These are phyloP conservation scores for Automeris io DNA, from an alignment of 2,888 invertebrate species.

Conservation along the genomic window DNA sequence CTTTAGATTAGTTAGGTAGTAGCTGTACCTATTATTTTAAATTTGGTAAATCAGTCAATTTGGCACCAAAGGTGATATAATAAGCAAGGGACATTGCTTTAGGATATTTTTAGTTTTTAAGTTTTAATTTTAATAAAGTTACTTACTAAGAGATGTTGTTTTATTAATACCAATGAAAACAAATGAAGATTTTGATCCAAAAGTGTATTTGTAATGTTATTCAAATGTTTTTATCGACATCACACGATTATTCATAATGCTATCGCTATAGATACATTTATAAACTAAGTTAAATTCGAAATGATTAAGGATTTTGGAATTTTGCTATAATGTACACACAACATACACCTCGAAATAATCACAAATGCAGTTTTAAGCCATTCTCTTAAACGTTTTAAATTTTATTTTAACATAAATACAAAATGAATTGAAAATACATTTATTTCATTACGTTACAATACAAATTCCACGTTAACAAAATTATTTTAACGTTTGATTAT, in stretches of 20 bases:
- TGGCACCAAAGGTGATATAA: no score
- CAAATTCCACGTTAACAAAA: conserved; percentile 27
- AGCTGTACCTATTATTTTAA: no score
- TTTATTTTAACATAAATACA: not conserved
- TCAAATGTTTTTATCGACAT: conserved; percentile 63
- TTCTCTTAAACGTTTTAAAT: conserved; percentile 2
- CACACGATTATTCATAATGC: conserved; percentile 68
- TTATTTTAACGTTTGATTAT: conserved; percentile 23
- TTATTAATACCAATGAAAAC: conserved; percentile 28
- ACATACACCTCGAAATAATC: conserved; percentile 1
- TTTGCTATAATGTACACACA: conserved; percentile 1
- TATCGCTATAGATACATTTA: conserved; percentile 48
- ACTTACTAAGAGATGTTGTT: conserved; percentile 11
- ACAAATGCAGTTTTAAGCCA: conserved; percentile 8
- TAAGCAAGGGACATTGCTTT: no score
- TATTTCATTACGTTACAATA: conserved; percentile 19
- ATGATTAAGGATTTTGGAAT: conserved; percentile 14
- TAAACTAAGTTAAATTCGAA: conserved; percentile 69
- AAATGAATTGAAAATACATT: not conserved
- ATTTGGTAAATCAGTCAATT: no score
- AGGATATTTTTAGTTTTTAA: no score
- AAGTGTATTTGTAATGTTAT: conserved; percentile 68
- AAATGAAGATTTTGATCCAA: conserved; percentile 51
- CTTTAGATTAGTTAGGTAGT: no score
- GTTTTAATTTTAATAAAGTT: conserved; percentile 20